Evolutionary conservation across 2,113 vertebrate species (phyloP).

Genomic region (Heloderma charlesbogerti): DNA sequence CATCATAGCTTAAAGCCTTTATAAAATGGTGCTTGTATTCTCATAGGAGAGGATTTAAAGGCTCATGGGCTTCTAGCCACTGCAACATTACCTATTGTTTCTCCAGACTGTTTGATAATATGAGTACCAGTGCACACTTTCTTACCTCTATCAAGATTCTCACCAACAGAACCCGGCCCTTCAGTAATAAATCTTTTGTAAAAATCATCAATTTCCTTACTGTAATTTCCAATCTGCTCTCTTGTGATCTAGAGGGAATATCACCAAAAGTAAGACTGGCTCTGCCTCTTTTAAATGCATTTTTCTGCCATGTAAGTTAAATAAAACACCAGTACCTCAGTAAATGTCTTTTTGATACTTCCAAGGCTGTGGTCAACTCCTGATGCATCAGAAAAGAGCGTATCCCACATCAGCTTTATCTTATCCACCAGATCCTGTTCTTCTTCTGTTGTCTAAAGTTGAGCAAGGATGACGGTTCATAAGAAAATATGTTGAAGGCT

Average conservation of each 20-base stretch:
- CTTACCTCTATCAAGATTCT: constrained; percentile 91
- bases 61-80: neutral
- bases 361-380: constrained; percentile 82
- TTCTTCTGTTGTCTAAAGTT: constrained; percentile 78
- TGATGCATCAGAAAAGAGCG: constrained; percentile 81
- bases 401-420: constrained; percentile 82
- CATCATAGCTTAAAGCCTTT: neutral
- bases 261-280: neutral
- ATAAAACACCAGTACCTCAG: constrained; percentile 76
- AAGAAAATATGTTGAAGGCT: neutral
- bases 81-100: neutral
- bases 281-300: neutral
- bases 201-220: constrained; percentile 80
- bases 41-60: constrained; percentile 9
- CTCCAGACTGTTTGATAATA: neutral
- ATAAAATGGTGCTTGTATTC: neutral
- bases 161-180: constrained; percentile 90
- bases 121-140: neutral
- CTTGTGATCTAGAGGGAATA: constrained; percentile 81
- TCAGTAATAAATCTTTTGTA: constrained; percentile 80
- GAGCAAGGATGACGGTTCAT: neutral
- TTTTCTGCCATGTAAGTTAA: neutral
- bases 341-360: constrained; percentile 87
- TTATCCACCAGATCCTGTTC: constrained; percentile 76
- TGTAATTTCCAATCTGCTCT: constrained; percentile 80